Evolutionary conservation across 2,113 vertebrate species (phyloP).

Genomic region (Elephantulus edwardii): DNA sequence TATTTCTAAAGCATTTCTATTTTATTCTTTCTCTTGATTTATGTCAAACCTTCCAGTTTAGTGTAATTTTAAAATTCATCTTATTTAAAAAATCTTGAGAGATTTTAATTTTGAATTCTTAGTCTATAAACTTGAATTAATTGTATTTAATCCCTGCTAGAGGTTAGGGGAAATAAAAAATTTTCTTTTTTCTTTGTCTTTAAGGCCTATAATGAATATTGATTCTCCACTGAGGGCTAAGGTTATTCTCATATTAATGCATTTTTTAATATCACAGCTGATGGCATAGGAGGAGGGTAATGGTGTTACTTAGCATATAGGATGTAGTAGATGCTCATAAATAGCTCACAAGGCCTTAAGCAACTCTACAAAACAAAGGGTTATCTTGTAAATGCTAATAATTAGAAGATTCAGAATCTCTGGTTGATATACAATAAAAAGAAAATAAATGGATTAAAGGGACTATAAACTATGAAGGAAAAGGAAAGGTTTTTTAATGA

Average conservation of each 20-base stretch:
- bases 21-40: slow-evolving; percentile 65
- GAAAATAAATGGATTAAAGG: background rate
- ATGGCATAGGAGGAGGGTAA: too few relatives aligned
- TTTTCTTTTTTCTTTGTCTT: slow-evolving; percentile 56
- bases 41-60: slow-evolving; percentile 31
- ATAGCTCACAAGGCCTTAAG: too few relatives aligned
- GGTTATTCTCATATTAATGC: background rate
- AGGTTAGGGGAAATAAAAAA: background rate
- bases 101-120: slow-evolving; percentile 63
- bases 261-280: background rate
- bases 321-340: too few relatives aligned
- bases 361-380: background rate
- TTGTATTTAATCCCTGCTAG: slow-evolving; percentile 44
- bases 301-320: background rate
- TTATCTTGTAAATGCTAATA: background rate
- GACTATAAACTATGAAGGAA: slow-evolving; percentile 54
- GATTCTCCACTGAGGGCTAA: slow-evolving; percentile 5
- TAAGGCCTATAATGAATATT: background rate
- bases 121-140: slow-evolving; percentile 66
- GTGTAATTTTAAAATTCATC: background rate
- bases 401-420: background rate
- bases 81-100: background rate
- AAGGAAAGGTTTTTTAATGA: slow-evolving; percentile 21
- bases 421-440: fast-evolving
- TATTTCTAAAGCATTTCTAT: background rate